Conservation (phyloP, 2,797 vertebrate species). For the Poecilia picta region DNA sequence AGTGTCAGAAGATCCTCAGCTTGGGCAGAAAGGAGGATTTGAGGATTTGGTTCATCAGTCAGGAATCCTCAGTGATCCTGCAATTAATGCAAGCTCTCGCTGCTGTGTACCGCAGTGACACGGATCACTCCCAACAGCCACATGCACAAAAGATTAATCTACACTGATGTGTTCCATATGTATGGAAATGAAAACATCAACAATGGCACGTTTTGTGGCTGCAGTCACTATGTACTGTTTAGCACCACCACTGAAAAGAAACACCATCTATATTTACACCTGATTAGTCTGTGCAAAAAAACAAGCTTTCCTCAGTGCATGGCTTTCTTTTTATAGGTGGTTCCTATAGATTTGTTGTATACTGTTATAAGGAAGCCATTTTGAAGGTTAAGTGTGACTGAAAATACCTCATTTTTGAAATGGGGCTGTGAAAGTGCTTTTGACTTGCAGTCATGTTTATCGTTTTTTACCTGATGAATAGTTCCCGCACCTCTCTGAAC, state of each 20-base stretch:
- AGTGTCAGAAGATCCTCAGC: neutral
- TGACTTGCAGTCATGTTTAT: neutral
- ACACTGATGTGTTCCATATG: slow-evolving; percentile 9
- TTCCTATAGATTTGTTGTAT: slow-evolving; percentile 60
- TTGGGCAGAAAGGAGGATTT: neutral
- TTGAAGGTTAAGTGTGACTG: slow-evolving; percentile 73
- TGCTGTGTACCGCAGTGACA: neutral
- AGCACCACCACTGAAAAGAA: neutral
- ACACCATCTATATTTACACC: slow-evolving; percentile 43
- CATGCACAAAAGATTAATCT: neutral
- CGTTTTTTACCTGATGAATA: slow-evolving; percentile 52
- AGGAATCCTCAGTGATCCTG: neutral
- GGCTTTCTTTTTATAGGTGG: slow-evolving; percentile 73
- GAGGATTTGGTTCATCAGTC: neutral
- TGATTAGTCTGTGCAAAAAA: slow-evolving; percentile 77
- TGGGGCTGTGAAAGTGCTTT: slow-evolving; percentile 27
- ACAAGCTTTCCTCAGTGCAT: slow-evolving; percentile 78
- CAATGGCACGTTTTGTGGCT: neutral
- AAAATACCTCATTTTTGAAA: slow-evolving; percentile 62
- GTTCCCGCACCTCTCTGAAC: slow-evolving; percentile 66
- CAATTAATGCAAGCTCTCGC: neutral
- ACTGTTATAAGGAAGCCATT: slow-evolving; percentile 80
- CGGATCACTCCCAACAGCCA: neutral
- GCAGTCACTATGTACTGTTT: neutral
- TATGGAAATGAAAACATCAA: neutral